Conservation (phyloP, 1,140 invertebrate genomes). For the Diachasmimorpha longicaudata region DNA sequence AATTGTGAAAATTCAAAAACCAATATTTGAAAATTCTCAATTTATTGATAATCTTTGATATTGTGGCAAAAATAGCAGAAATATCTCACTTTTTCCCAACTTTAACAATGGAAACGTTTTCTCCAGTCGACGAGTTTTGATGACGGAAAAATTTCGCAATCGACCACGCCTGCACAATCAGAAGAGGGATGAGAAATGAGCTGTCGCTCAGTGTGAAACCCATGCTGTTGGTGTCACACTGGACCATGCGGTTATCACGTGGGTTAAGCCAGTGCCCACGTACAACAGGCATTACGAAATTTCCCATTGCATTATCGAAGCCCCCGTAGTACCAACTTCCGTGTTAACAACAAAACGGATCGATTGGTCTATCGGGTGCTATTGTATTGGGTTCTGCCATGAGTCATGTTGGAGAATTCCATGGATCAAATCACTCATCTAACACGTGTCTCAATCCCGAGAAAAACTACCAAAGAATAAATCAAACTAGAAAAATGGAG, state of each 20-base stretch:
- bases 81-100: too few relatives aligned
- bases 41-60: too few relatives aligned
- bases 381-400: not conserved
- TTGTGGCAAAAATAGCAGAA: too few relatives aligned
- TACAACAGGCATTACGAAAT: not conserved
- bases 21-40: too few relatives aligned
- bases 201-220: not conserved
- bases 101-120: too few relatives aligned
- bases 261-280: not conserved
- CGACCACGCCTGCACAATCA: not conserved
- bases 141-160: not conserved
- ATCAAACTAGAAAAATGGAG: not conserved
- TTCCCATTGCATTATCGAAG: not conserved
- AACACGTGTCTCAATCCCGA: not conserved
- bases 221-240: not conserved
- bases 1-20: too few relatives aligned
- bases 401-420: slow-evolving; percentile 2
- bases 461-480: not conserved
- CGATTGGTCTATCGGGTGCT: not conserved
- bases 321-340: not conserved
- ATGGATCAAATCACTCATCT: not conserved
- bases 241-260: not conserved
- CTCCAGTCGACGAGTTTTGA: too few relatives aligned
- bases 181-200: not conserved
- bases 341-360: not conserved